Evolutionary conservation across 2,113 vertebrate genomes (phyloP), one percentile per base, ranked within the genome.

Genomic region (Chlorodrepanis virens): DNA sequence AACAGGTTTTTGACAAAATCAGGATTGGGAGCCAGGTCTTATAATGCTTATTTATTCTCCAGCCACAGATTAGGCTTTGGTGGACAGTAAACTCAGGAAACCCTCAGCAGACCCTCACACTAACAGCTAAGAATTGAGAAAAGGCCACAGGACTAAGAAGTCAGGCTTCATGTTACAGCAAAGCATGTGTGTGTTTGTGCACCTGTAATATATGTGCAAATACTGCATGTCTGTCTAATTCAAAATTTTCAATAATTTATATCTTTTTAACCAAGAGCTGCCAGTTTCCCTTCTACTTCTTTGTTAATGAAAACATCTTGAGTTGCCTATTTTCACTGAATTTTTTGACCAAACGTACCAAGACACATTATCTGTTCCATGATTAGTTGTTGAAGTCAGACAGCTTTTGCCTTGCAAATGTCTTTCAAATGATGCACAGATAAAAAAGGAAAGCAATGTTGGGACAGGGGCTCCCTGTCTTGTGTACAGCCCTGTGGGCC

Each of bases 391-490:
- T 81, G 68, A 61, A 80, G 24, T 52, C 5, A 50, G 59, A n/a
- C 20, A 37, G 33, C 12, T 54, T 86, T 63, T 74, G 39, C 40
- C 47, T 83, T 65, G 35, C 9, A 49, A 74, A 70, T 15, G 2
- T 31, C 67, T 88, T 63, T 44, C n/a, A 83, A 67, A 67, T 9
- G 45, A 85, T 18, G 33, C 29, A 42, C 13, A 57, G 39, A 53
- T 12, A 11, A n/a, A 78, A 82, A 77, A 35, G 14, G n/a, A 77
- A 70, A 60, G n/a, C 5, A 17, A 0, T 2, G 6, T 0, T 29
- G 71, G 50, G 49, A 52, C 24, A 56, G 20, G 12, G 31, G 7
- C 5, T 37, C 24, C 80, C 29, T 42, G 29, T 6, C 54, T 42
- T 28, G 6, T 8, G 27, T 5, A 16, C 0, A 4, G 50, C 64